Conservation (phyloP, 2,113 vertebrate species). For the Dolichotis patagonum region DNA sequence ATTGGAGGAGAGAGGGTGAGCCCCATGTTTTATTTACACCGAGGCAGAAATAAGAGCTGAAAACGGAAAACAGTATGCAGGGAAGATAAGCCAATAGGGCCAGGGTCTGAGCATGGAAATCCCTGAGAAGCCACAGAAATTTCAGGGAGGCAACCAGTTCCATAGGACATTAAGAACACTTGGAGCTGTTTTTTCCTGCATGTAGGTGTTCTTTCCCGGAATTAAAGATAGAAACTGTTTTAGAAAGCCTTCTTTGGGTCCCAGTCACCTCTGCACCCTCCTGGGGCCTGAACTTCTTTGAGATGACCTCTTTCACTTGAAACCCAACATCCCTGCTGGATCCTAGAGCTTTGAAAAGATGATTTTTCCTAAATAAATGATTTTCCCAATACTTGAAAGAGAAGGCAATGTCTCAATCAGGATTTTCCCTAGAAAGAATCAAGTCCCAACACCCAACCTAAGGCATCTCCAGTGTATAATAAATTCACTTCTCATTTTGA, state of each 20-base stretch:
- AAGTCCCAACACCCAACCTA: no score
- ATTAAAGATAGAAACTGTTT: no score
- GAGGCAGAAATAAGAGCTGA: no score
- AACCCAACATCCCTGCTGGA: neutral
- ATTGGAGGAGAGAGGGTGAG: neutral
- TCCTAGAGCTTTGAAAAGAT: neutral
- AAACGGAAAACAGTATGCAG: neutral
- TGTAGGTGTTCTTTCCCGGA: no score
- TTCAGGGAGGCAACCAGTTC: rapidly evolving
- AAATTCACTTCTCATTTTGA: neutral
- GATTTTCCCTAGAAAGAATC: neutral
- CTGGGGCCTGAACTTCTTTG: neutral
- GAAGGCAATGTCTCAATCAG: neutral
- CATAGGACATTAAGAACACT: neutral
- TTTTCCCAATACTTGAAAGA: neutral
- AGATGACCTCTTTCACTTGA: neutral
- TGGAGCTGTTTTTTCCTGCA: neutral
- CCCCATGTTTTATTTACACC: neutral
- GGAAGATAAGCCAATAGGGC: neutral
- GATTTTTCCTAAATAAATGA: neutral
- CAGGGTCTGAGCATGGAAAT: neutral
- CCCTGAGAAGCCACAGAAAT: neutral
- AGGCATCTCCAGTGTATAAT: neutral
- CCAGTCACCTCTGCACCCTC: rapidly evolving
- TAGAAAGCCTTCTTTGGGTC: neutral